Percentiles rank a stretch among this genome's conserved stretches.
Conservation (phyloP, 2,113 vertebrate species). For the Podiceps cristatus region DNA sequence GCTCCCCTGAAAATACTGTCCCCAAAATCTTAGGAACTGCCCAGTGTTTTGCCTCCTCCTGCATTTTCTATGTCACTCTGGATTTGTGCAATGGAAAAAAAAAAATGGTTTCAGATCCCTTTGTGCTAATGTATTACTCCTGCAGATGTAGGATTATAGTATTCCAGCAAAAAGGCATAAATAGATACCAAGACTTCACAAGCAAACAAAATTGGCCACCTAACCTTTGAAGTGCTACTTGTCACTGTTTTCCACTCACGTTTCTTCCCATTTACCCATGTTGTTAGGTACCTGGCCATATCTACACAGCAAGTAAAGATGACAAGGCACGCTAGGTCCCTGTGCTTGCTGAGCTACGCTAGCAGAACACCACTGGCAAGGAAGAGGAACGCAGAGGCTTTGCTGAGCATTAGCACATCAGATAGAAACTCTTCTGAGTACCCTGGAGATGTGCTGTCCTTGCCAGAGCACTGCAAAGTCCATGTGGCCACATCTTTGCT, state of each 20-base stretch:
- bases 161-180: background rate
- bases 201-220: background rate
- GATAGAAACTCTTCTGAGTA: background rate
- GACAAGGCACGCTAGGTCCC: background rate
- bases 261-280: rapidly evolving
- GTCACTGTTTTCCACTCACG: rapidly evolving
- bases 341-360: background rate
- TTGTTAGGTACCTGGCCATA: rapidly evolving
- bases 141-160: background rate
- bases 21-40: background rate
- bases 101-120: rapidly evolving
- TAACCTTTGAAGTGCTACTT: background rate
- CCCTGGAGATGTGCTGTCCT: background rate
- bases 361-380: background rate
- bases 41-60: background rate
- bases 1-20: background rate
- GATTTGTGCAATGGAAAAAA: background rate
- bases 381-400: background rate
- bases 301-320: background rate
- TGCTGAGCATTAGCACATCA: background rate
- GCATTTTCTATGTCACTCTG: background rate
- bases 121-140: background rate
- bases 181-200: background rate
- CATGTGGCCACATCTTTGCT: background rate
- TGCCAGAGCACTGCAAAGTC: background rate